Base-by-base conservation (phyloP, 2,113 vertebrate species). In the Cyprinodon tularosa region DNA sequence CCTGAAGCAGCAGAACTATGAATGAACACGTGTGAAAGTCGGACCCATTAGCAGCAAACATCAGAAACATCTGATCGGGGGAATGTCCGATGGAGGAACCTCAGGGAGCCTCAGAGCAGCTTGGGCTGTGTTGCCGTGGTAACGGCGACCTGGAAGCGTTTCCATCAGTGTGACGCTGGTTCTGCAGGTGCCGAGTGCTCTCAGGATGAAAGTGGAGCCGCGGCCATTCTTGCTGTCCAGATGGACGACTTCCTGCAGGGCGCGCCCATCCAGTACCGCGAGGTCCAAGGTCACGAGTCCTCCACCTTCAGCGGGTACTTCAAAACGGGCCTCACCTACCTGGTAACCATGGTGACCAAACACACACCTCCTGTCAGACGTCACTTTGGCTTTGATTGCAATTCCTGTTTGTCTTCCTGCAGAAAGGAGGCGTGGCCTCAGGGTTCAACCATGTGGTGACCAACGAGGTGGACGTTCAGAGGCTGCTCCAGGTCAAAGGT, bases 351-450 rank as follows among this genome's bases (percentile, higher is more conserved):
- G 29, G n/a, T 20, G 20, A 47, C 36, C 29, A 74, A 62, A 48
- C 59, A 47, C 20, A 5, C 6, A 12, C 13, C 2, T 9, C 9
- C 53, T 12, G 22, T 36, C 22, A n/a, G 6, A 37, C 1, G 6
- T 20, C 9, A 42, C 17, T n/a, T 2, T n/a, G 11, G 13, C 22
- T 29, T 15, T 39, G 36, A 20, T 53, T 4, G 70, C 39, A 76
- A 47, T 78, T 79, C 37, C 48, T 74, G 40, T 72, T 1, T 48
- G 62, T 59, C 38, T 10, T 44, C 71, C 0, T 14, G 47, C 86
- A 98, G 97, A 93, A 93, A 84, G 97, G 97, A 42, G 97, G 97
- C 0, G 95, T 97, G 85, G 95, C 96, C 8, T 97, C 97, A 0
- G 97, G 97, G 13, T 97, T 98, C 86, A 94, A 90, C 42, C 96